A percentile compares a stretch with the other conserved stretches of the same genome.
These are phyloP conservation scores for Drosophila neotestacea DNA, from an alignment of 2,888 invertebrate species.

Conservation along the genomic window DNA sequence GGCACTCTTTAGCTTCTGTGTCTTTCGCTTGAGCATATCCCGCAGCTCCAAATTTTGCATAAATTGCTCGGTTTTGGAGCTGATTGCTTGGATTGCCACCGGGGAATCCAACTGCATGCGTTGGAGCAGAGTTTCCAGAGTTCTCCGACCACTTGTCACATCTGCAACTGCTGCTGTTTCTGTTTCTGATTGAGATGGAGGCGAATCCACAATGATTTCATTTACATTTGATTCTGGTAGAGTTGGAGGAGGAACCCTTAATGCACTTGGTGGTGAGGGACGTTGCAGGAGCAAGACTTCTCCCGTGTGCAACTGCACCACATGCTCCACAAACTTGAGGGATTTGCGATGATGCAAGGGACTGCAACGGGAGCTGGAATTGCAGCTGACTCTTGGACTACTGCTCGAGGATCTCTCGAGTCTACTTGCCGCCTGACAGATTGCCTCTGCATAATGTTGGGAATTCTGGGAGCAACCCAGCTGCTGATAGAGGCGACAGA, in stretches of 20 bases:
- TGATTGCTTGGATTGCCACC: conserved; percentile 44
- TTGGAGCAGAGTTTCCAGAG: conserved; percentile 43
- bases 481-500: conserved; percentile 88
- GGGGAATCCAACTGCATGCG: conserved; percentile 56
- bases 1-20: conserved; percentile 70
- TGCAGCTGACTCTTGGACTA: conserved; percentile 71
- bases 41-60: conserved; percentile 68
- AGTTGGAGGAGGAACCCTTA: not conserved
- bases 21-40: conserved; percentile 67
- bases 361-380: conserved; percentile 23
- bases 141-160: not conserved
- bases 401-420: conserved; percentile 85
- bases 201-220: not conserved
- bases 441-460: conserved; percentile 86
- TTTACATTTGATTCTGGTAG: not conserved
- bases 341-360: conserved; percentile 54
- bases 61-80: conserved; percentile 68
- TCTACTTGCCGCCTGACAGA: conserved; percentile 84
- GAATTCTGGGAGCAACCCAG: conserved; percentile 87
- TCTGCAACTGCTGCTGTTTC: not conserved
- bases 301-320: conserved; percentile 58
- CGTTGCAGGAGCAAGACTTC: conserved; percentile 40
- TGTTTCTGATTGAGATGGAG: not conserved
- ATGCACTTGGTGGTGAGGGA: conserved; percentile 25
- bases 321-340: conserved; percentile 74